Base-by-base conservation (phyloP, 2,888 invertebrate species). In the Caenorhabditis sulstoni region DNA sequence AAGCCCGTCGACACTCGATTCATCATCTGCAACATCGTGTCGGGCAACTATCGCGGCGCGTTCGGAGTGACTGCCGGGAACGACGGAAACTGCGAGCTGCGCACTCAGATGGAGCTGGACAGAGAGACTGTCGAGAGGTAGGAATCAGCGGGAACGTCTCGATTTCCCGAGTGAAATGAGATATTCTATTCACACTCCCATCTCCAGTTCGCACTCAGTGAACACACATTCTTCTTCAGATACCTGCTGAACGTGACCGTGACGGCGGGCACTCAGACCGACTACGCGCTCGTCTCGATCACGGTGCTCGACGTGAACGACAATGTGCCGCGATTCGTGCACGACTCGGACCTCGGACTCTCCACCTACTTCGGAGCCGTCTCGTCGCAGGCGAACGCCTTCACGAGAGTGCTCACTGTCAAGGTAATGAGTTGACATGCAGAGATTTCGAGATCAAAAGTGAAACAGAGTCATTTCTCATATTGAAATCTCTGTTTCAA, bases 291-390 rank as follows among this genome's bases (percentile, higher is more conserved):
- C 11, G 86, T 90, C 20, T 85, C 85, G 2, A 84, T 90, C 23
- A 83, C 82, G 1, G 87, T 90, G 3, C 79, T 88, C 90, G 98
- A 98, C 90, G 94, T 95, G 23, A 98, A 98, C 91, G 98, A 98
- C 92, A 97, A 97, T 91, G 93, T 94, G 0, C 98, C 98, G 0
- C 94, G 94, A 88, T 98, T 98, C 90, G 94, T 94, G 20, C 88
- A 81, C 52, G 84, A 87, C 66, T 86, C 85, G 20, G 87, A 87
- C 49, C 78, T 86, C 22, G 84, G 82, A 8, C 57, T 87, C 4
- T 57, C 79, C 47, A 79, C 81, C 9, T 89, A 89, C 65, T 90
- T 89, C 62, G 89, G 84, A 57, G 90, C 86, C 12, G 82, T 90
- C 2, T 83, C 87, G 0, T 81, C 84, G 3, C 59, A 71, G 5